Evolutionary conservation across 2,888 invertebrate genomes (phyloP).

Genomic region (Erebia aethiops): DNA sequence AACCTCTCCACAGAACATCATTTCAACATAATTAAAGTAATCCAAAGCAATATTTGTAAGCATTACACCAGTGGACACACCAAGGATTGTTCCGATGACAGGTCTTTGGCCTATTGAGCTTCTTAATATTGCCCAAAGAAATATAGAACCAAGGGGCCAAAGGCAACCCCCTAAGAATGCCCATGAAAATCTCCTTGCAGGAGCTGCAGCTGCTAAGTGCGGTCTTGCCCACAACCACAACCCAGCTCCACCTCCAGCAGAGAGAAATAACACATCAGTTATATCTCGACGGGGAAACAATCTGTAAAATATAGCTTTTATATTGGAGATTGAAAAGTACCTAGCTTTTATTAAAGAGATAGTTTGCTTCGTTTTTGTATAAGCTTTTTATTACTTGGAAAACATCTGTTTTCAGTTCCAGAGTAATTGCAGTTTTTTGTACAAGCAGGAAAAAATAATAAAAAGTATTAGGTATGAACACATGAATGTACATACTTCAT

Average conservation of each 20-base stretch:
- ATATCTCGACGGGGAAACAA: slow-evolving; percentile 88
- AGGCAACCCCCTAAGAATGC: slow-evolving; percentile 90
- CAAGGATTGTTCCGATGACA: slow-evolving; percentile 85
- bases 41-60: slow-evolving; percentile 85
- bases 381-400: too few relatives aligned
- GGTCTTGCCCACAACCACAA: slow-evolving; percentile 92
- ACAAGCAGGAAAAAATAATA: too few relatives aligned
- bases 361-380: too few relatives aligned
- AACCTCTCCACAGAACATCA: slow-evolving; percentile 81
- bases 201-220: slow-evolving; percentile 87
- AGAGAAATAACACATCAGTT: slow-evolving; percentile 91
- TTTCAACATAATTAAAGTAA: slow-evolving; percentile 86
- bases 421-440: too few relatives aligned
- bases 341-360: neutral
- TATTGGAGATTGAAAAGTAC: too few relatives aligned
- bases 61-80: slow-evolving; percentile 87
- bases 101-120: slow-evolving; percentile 89
- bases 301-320: slow-evolving; percentile 72
- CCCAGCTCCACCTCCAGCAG: slow-evolving; percentile 91
- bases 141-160: slow-evolving; percentile 94
- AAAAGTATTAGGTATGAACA: too few relatives aligned
- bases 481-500: too few relatives aligned
- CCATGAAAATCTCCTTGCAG: slow-evolving; percentile 85
- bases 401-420: too few relatives aligned
- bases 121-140: slow-evolving; percentile 93